Evolutionary conservation across 2,888 invertebrate genomes (phyloP).

Genomic region (Anodontia alba): DNA sequence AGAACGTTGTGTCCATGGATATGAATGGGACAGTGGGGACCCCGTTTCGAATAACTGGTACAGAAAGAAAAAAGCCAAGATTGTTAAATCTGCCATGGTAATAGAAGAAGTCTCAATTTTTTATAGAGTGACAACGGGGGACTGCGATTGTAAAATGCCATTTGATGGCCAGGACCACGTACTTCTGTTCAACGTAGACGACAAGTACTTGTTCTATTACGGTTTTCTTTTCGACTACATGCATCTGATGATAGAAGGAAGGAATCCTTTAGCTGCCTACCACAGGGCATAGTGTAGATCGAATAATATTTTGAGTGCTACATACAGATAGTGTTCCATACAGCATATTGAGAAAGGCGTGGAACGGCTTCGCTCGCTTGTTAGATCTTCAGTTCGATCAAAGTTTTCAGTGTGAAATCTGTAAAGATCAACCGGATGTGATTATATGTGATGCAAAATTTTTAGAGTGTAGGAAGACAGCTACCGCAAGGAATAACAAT

Average conservation of each 20-base stretch:
- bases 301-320: background rate
- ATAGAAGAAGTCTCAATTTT: too few relatives aligned
- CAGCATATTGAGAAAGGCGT: background rate
- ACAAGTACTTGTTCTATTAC: constrained; percentile 9
- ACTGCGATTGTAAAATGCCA: too few relatives aligned
- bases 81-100: too few relatives aligned
- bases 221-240: constrained; percentile 1
- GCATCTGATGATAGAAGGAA: constrained; percentile 10
- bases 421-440: background rate
- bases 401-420: background rate
- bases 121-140: too few relatives aligned
- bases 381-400: background rate
- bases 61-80: too few relatives aligned
- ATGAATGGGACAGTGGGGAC: too few relatives aligned
- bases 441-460: background rate
- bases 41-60: too few relatives aligned
- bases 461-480: background rate
- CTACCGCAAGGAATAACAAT: too few relatives aligned
- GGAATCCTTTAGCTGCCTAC: constrained; percentile 3
- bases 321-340: background rate
- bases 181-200: constrained; percentile 2
- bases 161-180: too few relatives aligned
- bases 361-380: background rate
- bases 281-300: constrained; percentile 1
- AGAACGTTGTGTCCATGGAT: too few relatives aligned